Percentiles rank a stretch among this genome's conserved stretches.
These are phyloP conservation scores for Odocoileus virginianus DNA, from an alignment of 2,113 vertebrate genomes.

Conservation along the genomic window DNA sequence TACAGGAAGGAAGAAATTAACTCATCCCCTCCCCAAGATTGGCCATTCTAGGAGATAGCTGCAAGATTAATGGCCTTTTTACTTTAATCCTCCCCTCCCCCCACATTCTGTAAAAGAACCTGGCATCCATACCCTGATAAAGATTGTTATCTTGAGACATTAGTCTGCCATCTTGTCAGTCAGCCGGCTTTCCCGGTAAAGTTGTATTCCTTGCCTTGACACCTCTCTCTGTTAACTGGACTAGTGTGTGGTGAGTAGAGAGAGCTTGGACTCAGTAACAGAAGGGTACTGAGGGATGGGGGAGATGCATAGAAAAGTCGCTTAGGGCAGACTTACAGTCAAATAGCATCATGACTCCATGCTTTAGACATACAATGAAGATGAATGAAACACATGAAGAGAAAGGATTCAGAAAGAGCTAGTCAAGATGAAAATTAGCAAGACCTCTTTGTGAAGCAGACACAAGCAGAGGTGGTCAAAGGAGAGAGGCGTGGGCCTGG, in stretches of 20 bases:
- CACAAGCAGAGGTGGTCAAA: neutral
- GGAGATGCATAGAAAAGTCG: neutral
- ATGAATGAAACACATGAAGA: neutral
- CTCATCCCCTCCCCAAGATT: neutral
- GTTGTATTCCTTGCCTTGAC: neutral
- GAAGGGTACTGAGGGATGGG: neutral
- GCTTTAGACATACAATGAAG: neutral
- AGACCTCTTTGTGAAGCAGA: neutral
- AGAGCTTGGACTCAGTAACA: neutral
- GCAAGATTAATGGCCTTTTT: neutral
- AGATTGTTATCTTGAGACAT: neutral
- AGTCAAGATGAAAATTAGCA: neutral
- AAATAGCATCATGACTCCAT: neutral
- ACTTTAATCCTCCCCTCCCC: neutral
- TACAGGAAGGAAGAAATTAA: neutral
- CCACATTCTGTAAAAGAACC: neutral
- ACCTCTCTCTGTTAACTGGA: neutral
- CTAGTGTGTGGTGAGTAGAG: neutral
- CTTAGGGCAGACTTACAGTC: neutral
- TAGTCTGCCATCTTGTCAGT: neutral
- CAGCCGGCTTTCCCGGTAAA: neutral
- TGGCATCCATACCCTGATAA: neutral
- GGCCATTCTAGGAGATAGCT: neutral
- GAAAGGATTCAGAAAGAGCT: neutral
- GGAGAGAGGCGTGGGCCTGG: neutral